These are phyloP conservation scores for Bombylius discolor DNA, from an alignment of 2,888 invertebrate genomes.

Conservation along the genomic window DNA sequence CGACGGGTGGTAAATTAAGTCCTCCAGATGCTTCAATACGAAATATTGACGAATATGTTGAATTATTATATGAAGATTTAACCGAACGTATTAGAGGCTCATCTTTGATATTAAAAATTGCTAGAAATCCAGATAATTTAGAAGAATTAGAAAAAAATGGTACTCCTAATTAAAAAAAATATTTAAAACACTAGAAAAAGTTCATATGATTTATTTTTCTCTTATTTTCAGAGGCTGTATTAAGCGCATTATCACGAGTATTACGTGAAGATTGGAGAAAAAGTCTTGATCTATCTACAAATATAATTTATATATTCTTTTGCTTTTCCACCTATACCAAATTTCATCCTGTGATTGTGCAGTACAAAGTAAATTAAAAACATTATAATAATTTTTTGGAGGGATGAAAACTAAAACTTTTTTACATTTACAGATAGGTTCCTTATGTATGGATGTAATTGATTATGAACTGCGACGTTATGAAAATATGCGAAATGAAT, in stretches of 20 bases:
- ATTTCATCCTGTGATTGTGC: slow-evolving; percentile 87
- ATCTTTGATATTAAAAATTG: slow-evolving; percentile 77
- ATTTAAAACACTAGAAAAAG: not conserved
- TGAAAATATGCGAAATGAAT: slow-evolving; percentile 78
- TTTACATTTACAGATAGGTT: slow-evolving; percentile 58
- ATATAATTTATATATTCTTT: slow-evolving; percentile 92
- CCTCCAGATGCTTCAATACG: slow-evolving; percentile 58
- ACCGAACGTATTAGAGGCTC: slow-evolving; percentile 88
- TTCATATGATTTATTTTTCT: slow-evolving; percentile 1
- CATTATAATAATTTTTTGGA: not conserved
- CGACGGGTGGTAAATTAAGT: slow-evolving; percentile 30
- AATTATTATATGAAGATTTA: slow-evolving; percentile 89
- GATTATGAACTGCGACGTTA: slow-evolving; percentile 89
- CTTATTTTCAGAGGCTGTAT: slow-evolving; percentile 62
- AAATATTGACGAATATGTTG: slow-evolving; percentile 86
- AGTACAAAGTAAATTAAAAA: slow-evolving; percentile 64
- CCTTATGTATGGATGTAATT: slow-evolving; percentile 90
- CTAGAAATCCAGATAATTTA: slow-evolving; percentile 87
- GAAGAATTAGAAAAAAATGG: slow-evolving; percentile 88
- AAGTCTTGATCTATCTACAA: slow-evolving; percentile 90
- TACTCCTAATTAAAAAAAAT: slow-evolving; percentile 34
- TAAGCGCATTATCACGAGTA: slow-evolving; percentile 90
- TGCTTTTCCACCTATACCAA: slow-evolving; percentile 93
- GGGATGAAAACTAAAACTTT: no score
- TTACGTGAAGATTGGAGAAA: slow-evolving; percentile 95